A percentile compares a stretch with the other conserved stretches of the same genome.
Evolutionary conservation across 2,113 vertebrate species (phyloP).

Genomic region (Pelodiscus sinensis): DNA sequence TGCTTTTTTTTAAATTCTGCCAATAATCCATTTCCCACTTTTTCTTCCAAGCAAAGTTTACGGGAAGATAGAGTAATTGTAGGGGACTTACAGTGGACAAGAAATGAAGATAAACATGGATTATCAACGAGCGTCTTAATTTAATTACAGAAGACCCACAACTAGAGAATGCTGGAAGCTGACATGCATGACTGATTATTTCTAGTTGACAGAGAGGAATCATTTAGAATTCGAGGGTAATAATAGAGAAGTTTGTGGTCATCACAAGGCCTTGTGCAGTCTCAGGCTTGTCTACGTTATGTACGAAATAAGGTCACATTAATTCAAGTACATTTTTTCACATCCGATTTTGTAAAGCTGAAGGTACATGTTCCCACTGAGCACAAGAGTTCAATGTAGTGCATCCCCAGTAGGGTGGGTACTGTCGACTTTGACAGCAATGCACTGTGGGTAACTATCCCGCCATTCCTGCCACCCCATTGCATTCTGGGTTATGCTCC

Average conservation of each 20-base stretch:
- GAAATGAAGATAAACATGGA: neutral
- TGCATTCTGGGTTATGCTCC: too few species aligned
- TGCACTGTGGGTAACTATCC: too few species aligned
- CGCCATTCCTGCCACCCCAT: too few species aligned
- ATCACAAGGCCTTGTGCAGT: neutral
- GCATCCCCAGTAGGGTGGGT: too few species aligned
- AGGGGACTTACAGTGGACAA: neutral
- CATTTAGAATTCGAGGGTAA: neutral
- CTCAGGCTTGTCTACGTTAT: neutral
- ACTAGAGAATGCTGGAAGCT: neutral
- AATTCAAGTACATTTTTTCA: too few species aligned
- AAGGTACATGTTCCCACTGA: too few species aligned
- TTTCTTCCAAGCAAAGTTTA: neutral
- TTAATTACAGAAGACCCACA: neutral
- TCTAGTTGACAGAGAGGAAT: neutral
- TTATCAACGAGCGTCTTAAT: neutral
- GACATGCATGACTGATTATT: fast-evolving
- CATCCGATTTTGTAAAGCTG: too few species aligned
- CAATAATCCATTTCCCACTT: neutral
- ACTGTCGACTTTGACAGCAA: too few species aligned
- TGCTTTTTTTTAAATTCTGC: neutral
- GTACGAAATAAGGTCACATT: too few species aligned
- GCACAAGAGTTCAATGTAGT: too few species aligned
- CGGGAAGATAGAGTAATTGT: neutral
- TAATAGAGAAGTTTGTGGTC: neutral